These are phyloP conservation scores for Rhagonycha fulva DNA, from an alignment of 2,888 invertebrate genomes.

Conservation along the genomic window DNA sequence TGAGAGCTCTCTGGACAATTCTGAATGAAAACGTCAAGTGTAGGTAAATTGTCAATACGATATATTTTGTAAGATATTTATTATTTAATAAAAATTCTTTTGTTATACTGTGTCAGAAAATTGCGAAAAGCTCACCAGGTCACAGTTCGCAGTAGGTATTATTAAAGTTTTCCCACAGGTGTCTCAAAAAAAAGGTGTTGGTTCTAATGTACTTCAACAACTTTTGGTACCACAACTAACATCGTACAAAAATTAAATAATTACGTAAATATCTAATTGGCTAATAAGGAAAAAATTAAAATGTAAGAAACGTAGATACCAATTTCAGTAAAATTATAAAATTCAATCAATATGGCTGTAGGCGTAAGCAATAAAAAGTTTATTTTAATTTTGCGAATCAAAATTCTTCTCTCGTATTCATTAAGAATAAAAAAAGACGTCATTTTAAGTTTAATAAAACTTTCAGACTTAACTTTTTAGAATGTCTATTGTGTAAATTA, in stretches of 20 bases:
- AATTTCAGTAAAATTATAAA: background rate
- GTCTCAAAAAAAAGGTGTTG: background rate
- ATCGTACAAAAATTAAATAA: background rate
- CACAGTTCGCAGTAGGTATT: background rate
- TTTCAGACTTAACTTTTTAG: conserved; percentile 10
- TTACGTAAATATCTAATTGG: background rate
- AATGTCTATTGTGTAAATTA: conserved; percentile 17
- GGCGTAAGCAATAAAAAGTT: background rate
- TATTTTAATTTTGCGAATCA: conserved; percentile 7
- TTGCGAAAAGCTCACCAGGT: background rate
- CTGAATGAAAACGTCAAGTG: background rate
- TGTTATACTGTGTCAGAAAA: background rate
- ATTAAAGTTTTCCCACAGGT: background rate
- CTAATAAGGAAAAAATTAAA: no score
- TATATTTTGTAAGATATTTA: background rate
- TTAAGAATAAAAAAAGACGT: conserved; percentile 10
- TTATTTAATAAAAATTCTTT: background rate
- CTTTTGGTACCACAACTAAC: background rate
- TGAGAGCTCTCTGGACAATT: background rate
- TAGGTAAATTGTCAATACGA: background rate
- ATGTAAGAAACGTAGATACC: background rate
- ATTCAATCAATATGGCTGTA: background rate
- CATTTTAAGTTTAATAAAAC: conserved; percentile 13
- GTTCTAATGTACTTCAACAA: background rate
- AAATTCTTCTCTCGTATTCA: conserved; percentile 12